A percentile compares a stretch with the other conserved stretches of the same genome.
These are phyloP conservation scores for Acrossocheilus fasciatus DNA, from an alignment of 2,797 vertebrate species.

Conservation along the genomic window DNA sequence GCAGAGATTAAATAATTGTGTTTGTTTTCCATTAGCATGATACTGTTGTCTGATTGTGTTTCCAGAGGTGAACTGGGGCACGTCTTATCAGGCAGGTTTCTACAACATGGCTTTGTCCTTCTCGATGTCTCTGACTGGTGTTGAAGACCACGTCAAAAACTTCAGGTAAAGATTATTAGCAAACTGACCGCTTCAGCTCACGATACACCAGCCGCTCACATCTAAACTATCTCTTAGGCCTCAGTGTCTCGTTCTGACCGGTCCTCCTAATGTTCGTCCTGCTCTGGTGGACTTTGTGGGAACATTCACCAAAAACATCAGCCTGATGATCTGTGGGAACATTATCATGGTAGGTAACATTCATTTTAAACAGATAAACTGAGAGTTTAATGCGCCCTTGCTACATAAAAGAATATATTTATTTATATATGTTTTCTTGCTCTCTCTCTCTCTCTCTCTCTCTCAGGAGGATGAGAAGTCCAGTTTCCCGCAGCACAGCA, in stretches of 20 bases:
- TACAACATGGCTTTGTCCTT: constrained; percentile 82
- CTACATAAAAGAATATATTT: neutral
- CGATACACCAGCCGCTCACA: neutral
- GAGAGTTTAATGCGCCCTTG: neutral
- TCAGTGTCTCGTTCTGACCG: constrained; percentile 81
- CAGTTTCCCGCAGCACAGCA: constrained; percentile 29
- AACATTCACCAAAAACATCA: constrained; percentile 79
- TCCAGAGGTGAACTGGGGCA: constrained; percentile 81
- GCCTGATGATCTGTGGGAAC: constrained; percentile 84
- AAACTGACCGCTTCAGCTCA: neutral
- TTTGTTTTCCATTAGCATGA: neutral
- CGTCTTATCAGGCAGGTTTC: constrained; percentile 76
- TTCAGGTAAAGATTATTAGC: constrained; percentile 63
- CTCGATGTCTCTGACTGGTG: constrained; percentile 72
- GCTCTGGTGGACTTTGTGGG: constrained; percentile 81
- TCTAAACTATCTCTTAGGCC: constrained; percentile 68
- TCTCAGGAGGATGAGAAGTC: constrained; percentile 66
- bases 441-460: neutral
- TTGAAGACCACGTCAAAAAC: constrained; percentile 83
- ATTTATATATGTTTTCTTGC: no score
- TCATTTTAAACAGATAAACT: neutral
- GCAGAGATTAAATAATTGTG: no score
- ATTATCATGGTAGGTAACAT: constrained; percentile 57
- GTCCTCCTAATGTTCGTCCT: constrained; percentile 75
- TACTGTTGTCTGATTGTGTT: neutral